These are phyloP conservation scores for Neolamprologus devosi DNA, from an alignment of 2,113 vertebrate species.

Conservation along the genomic window DNA sequence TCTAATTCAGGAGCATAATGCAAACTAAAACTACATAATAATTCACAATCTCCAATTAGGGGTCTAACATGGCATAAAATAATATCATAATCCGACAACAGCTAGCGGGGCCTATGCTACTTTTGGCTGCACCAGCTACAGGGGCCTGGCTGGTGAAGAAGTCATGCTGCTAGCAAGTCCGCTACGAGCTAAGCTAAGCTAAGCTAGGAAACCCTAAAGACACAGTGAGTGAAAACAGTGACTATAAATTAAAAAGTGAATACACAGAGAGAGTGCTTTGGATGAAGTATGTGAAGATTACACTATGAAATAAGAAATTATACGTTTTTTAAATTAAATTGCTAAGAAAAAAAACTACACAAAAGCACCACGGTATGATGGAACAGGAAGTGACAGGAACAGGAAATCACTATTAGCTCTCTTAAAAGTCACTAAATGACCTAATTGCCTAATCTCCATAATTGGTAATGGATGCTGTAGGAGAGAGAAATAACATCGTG, in stretches of 20 bases:
- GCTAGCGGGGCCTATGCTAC: no score
- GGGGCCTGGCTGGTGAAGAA: not conserved
- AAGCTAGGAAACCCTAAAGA: not conserved
- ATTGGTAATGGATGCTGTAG: not conserved
- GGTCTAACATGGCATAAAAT: no score
- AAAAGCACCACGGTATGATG: not conserved
- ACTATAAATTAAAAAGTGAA: not conserved
- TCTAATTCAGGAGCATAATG: no score
- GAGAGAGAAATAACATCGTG: not conserved
- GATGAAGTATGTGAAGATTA: not conserved
- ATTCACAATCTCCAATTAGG: no score
- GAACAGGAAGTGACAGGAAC: not conserved
- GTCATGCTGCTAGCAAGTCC: not conserved
- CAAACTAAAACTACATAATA: no score
- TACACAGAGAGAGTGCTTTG: not conserved
- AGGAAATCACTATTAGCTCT: not conserved
- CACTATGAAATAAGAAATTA: no score
- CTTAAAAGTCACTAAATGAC: not conserved
- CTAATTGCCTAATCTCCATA: not conserved
- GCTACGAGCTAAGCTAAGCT: not conserved
- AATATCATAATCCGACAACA: no score
- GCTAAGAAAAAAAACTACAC: not conserved
- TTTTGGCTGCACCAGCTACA: no score
- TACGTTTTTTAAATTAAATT: not conserved
- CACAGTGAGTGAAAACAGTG: not conserved